Evolutionary conservation across 2,797 vertebrate species (phyloP), one percentile per base, ranked within the genome.

Genomic region (Furcifer pardalis): DNA sequence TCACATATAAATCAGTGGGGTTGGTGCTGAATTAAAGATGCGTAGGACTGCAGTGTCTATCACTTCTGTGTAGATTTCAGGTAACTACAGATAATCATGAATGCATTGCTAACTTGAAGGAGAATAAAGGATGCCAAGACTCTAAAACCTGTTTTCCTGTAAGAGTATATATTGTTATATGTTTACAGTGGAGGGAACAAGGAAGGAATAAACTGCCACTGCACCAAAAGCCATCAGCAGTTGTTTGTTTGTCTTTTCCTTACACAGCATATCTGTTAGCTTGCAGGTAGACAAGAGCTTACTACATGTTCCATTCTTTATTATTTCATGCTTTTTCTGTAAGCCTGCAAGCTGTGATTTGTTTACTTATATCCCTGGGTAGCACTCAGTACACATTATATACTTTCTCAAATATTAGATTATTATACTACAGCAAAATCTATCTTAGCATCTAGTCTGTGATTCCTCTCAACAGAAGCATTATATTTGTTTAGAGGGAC

Each of bases 41-140:
- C 23, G 40, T 5, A 75, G 21, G 13, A 23, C 37, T 30, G 46
- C 44, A 74, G 46, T 52, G 3, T 17, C 68, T 8, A 7, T 2
- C 17, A 7, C 5, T 2, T 1, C 0, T 0, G 17, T 12, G 6
- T 37, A 80, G 10, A 62, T n/a, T 84, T 15, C 78, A 65, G 74
- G 30, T 21, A 30, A 76, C 0, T 21, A 37, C 0, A 17, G 0
- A 0, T 23, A n/a, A 2, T 7, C 21, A 60, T 44, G 7, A 1
- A 5, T 0, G 37, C 75, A 35, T 25, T 44, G 25, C 44, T 59
- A 4, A 35, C 49, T 59, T 56, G 49, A 23, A 37, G 49, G 49
- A 59, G 8, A 9, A 63, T 1, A 19, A 40, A 42, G 37, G 25
- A 63, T n/a, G 35, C 42, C 30, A 79, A 46, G 17, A n/a, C 40